Evolutionary conservation across 1,140 invertebrate genomes (phyloP).

Genomic region (Ceratitis capitata): DNA sequence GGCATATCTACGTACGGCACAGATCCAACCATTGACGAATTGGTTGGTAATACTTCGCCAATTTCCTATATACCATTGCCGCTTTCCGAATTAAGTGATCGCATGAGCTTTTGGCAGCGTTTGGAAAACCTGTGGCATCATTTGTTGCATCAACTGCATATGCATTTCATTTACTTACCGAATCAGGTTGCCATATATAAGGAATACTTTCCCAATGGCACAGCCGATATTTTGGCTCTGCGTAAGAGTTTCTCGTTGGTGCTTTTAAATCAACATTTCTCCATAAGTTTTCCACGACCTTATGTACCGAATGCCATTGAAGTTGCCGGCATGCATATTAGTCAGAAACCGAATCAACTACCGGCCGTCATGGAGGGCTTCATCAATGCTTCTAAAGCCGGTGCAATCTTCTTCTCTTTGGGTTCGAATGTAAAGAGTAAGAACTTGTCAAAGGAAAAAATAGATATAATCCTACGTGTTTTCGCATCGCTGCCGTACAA

Average conservation of each 20-base stretch:
- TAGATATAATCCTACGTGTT: slow-evolving; percentile 67
- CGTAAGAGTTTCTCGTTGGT: slow-evolving; percentile 66
- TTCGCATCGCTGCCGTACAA: slow-evolving; percentile 70
- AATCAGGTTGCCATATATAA: slow-evolving; percentile 52
- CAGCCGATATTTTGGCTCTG: slow-evolving; percentile 49
- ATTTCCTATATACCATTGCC: slow-evolving; percentile 61
- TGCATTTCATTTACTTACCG: slow-evolving; percentile 47
- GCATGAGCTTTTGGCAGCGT: slow-evolving; percentile 66
- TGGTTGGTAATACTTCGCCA: slow-evolving; percentile 55
- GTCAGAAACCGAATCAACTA: slow-evolving; percentile 60
- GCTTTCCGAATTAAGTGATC: slow-evolving; percentile 50
- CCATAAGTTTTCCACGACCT: slow-evolving; percentile 67
- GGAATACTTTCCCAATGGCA: slow-evolving; percentile 66
- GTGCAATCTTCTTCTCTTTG: slow-evolving; percentile 72
- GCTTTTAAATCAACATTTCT: slow-evolving; percentile 70
- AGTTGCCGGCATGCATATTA: slow-evolving; percentile 70
- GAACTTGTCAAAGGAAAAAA: slow-evolving; percentile 67
- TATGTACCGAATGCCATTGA: slow-evolving; percentile 69
- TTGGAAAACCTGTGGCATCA: slow-evolving; percentile 57
- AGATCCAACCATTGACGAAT: slow-evolving; percentile 48
- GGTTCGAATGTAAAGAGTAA: slow-evolving; percentile 71
- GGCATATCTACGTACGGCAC: slow-evolving; percentile 56
- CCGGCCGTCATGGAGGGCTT: slow-evolving; percentile 67
- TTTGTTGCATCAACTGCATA: slow-evolving; percentile 40
- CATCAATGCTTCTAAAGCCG: slow-evolving; percentile 68